Percentiles rank a stretch among this genome's conserved stretches.
Conservation (phyloP, 2,797 vertebrate genomes). For the Tinamus major region DNA sequence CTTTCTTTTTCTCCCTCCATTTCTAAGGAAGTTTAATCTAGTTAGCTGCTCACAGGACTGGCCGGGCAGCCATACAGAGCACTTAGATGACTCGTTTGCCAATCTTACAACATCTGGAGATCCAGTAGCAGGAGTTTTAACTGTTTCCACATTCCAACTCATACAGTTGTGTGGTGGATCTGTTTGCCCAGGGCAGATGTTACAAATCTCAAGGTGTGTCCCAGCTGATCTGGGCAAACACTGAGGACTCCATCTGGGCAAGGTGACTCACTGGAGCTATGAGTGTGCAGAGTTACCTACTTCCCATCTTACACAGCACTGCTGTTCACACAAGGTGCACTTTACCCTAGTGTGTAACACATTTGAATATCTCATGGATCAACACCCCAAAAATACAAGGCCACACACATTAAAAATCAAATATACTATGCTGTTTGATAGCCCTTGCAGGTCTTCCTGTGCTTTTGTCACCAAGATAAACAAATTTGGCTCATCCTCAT, state of each 20-base stretch:
- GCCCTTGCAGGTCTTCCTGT: background rate
- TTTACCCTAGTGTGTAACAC: background rate
- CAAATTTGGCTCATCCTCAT: accelerated
- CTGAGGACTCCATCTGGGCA: background rate
- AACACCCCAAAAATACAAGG: background rate
- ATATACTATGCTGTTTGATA: background rate
- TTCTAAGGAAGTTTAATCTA: background rate
- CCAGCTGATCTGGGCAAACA: background rate
- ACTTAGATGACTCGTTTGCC: background rate
- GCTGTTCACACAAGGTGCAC: background rate
- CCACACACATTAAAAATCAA: background rate
- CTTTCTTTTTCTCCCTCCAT: background rate
- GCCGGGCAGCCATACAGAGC: background rate
- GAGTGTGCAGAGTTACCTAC: background rate
- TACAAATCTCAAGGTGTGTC: background rate
- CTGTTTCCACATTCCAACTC: background rate
- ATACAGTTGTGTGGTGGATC: background rate
- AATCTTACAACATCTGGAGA: background rate
- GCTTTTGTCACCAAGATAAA: background rate
- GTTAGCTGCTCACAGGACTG: background rate
- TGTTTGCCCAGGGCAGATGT: background rate
- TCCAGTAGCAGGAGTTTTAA: background rate
- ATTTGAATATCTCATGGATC: background rate
- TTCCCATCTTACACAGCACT: background rate
- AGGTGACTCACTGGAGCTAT: accelerated